These are phyloP conservation scores for Meiosimyza platycephala DNA, from an alignment of 2,888 invertebrate genomes.

Conservation along the genomic window DNA sequence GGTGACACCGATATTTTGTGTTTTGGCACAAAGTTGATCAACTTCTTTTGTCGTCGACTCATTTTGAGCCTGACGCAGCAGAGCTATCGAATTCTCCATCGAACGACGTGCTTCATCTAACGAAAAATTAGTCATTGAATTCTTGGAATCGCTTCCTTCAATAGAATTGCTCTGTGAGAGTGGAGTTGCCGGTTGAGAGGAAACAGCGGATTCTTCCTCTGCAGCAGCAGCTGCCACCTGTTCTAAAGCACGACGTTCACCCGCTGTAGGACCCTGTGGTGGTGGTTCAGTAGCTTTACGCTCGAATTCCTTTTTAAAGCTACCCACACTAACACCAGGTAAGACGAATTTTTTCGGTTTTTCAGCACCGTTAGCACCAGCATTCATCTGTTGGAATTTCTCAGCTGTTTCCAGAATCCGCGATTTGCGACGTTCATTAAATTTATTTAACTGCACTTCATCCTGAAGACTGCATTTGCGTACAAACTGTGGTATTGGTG, in stretches of 20 bases:
- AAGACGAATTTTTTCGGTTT: conserved; percentile 86
- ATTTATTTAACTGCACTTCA: conserved; percentile 62
- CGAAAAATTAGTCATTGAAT: conserved; percentile 68
- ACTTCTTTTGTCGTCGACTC: conserved; percentile 65
- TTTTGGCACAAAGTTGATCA: conserved; percentile 66
- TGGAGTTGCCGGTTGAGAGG: conserved; percentile 40
- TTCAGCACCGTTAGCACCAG: conserved; percentile 52
- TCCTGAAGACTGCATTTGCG: conserved; percentile 67
- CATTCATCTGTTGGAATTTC: conserved; percentile 73
- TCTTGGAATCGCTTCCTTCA: conserved; percentile 71
- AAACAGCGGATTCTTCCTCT: conserved; percentile 40
- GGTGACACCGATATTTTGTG: conserved; percentile 63
- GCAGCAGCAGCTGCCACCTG: conserved; percentile 58
- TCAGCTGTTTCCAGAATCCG: conserved; percentile 78
- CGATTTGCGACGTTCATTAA: conserved; percentile 74
- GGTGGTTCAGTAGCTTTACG: conserved; percentile 77
- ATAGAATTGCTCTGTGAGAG: conserved; percentile 40
- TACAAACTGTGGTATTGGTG: conserved; percentile 51
- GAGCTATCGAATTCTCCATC: conserved; percentile 75
- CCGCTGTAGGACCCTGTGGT: conserved; percentile 60
- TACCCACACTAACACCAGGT: conserved; percentile 85
- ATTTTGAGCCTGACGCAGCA: conserved; percentile 69
- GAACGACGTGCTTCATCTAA: conserved; percentile 71
- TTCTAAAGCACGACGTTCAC: conserved; percentile 59
- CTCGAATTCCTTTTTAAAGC: conserved; percentile 88